These are phyloP conservation scores for Clamator glandarius DNA, from an alignment of 2,797 vertebrate genomes.

Conservation along the genomic window DNA sequence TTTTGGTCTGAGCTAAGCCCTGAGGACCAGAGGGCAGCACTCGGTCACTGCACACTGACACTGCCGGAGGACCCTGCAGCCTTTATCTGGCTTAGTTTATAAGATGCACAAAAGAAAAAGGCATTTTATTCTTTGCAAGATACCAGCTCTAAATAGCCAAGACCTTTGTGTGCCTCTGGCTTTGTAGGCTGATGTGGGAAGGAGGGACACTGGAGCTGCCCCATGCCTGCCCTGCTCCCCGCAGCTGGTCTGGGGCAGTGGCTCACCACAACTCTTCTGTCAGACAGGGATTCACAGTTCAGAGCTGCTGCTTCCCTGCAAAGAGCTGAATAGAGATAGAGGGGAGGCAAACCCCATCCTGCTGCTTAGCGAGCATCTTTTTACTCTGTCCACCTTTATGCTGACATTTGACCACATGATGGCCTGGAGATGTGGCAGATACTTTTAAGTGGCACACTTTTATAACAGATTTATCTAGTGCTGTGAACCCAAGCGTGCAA, in stretches of 20 bases:
- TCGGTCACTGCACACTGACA: not conserved
- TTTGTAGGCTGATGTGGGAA: not conserved
- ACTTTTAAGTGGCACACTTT: not conserved
- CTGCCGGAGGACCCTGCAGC: not conserved
- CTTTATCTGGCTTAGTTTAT: not conserved
- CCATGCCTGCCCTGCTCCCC: not conserved
- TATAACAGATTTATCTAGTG: not conserved
- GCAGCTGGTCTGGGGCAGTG: not conserved
- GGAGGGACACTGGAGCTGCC: not conserved
- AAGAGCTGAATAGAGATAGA: not conserved
- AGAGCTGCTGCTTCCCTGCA: not conserved
- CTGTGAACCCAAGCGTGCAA: not conserved
- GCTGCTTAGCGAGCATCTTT: not conserved
- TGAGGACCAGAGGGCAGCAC: not conserved
- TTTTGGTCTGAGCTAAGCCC: not conserved
- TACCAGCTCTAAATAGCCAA: not conserved
- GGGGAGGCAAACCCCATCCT: rapidly evolving
- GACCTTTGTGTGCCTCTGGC: not conserved
- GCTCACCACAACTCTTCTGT: rapidly evolving
- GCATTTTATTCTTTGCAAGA: not conserved
- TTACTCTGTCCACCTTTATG: rapidly evolving
- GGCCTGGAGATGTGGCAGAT: not conserved
- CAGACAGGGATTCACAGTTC: not conserved
- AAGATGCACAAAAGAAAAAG: not conserved
- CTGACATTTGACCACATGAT: not conserved